These are phyloP conservation scores for Pseudocheirus occidentalis DNA, from an alignment of 2,797 vertebrate species.

Conservation along the genomic window DNA sequence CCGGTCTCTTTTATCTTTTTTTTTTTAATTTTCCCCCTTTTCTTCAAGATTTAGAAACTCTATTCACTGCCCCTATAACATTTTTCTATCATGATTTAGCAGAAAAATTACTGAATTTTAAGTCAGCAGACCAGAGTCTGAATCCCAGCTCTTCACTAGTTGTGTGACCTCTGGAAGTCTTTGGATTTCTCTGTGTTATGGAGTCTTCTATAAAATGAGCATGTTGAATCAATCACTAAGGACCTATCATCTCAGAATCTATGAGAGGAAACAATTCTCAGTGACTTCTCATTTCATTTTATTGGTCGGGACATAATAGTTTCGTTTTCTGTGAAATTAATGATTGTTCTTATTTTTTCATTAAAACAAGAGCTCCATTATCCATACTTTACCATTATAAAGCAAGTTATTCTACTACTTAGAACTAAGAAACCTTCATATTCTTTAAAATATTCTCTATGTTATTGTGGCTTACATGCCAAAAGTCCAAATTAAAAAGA, in stretches of 20 bases:
- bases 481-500: background rate
- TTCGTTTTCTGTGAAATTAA: background rate
- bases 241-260: background rate
- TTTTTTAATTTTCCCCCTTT: background rate
- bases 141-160: background rate
- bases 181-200: background rate
- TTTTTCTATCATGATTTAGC: background rate
- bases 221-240: background rate
- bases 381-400: background rate
- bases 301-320: background rate
- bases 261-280: background rate
- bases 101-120: background rate
- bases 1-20: background rate
- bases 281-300: background rate
- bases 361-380: background rate
- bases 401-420: background rate
- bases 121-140: background rate
- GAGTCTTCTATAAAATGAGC: background rate
- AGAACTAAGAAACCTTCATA: background rate
- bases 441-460: background rate
- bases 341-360: background rate
- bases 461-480: background rate
- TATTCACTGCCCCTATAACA: background rate
- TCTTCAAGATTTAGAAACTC: background rate
- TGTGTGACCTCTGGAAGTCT: slow-evolving; percentile 42